Conservation (phyloP, 2,888 invertebrate genomes). For the Platypus cylindrus region DNA sequence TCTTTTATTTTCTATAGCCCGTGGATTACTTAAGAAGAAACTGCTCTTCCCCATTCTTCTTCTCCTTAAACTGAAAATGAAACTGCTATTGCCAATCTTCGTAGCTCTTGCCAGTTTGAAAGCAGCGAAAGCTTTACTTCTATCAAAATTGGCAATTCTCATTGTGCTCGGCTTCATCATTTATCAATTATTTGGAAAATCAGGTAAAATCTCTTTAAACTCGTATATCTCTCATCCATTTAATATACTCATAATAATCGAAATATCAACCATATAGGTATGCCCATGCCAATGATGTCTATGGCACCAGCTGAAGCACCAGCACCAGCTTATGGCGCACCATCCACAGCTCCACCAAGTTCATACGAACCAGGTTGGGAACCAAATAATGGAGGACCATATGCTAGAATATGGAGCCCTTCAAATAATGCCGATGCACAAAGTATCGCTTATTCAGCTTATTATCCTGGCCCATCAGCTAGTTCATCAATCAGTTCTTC, state of each 20-base stretch:
- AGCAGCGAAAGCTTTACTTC: slow-evolving; percentile 69
- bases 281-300: slow-evolving; percentile 43
- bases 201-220: slow-evolving; percentile 41
- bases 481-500: slow-evolving; percentile 46
- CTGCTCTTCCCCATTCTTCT: slow-evolving; percentile 65
- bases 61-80: slow-evolving; percentile 70
- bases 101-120: slow-evolving; percentile 67
- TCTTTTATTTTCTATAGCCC: slow-evolving; percentile 40
- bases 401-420: slow-evolving; percentile 56
- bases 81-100: slow-evolving; percentile 71
- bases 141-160: slow-evolving; percentile 72
- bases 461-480: slow-evolving; percentile 50
- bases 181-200: slow-evolving; percentile 66
- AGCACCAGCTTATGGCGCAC: slow-evolving; percentile 55
- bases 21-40: slow-evolving; percentile 73
- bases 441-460: slow-evolving; percentile 57
- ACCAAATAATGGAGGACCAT: slow-evolving; percentile 60
- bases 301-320: slow-evolving; percentile 42
- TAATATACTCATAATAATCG: slow-evolving; percentile 2
- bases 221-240: not conserved
- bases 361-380: slow-evolving; percentile 64
- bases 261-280: slow-evolving; percentile 17
- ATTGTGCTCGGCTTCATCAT: slow-evolving; percentile 71
- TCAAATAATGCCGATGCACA: slow-evolving; percentile 37
- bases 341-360: slow-evolving; percentile 45